These are phyloP conservation scores for Sebastes baramenuke DNA, from an alignment of 2,797 vertebrate genomes.

Conservation along the genomic window DNA sequence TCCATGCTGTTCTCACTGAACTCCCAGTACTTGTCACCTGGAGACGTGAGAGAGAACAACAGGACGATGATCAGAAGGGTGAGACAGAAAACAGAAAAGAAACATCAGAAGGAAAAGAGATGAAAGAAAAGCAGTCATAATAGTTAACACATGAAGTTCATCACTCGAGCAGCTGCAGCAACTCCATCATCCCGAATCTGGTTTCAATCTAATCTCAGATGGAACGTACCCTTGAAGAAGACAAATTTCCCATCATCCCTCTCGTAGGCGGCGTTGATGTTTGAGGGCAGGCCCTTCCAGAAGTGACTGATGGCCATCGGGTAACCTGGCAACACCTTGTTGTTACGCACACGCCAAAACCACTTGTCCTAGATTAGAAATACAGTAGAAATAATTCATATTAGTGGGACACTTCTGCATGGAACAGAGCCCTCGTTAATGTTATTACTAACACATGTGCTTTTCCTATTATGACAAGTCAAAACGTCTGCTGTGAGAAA, in stretches of 20 bases:
- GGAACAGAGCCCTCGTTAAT: background rate
- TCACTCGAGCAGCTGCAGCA: background rate
- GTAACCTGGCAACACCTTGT: constrained; percentile 88
- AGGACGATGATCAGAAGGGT: background rate
- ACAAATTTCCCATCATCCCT: constrained; percentile 91
- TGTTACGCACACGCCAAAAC: constrained; percentile 92
- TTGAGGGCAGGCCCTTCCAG: constrained; percentile 89
- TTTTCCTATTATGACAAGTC: background rate
- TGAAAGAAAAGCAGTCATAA: background rate
- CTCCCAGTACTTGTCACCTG: constrained; percentile 92
- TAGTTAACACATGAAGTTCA: background rate
- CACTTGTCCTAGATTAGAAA: constrained; percentile 85
- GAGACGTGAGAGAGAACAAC: background rate
- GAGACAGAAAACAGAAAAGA: background rate
- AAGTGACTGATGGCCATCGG: constrained; percentile 91
- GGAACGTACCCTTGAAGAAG: constrained; percentile 90
- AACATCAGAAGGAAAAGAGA: background rate
- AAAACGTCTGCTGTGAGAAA: background rate
- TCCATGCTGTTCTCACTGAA: constrained; percentile 90
- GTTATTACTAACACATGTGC: background rate
- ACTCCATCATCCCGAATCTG: background rate
- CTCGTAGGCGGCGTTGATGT: constrained; percentile 91
- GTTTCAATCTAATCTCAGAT: background rate
- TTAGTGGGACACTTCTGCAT: background rate
- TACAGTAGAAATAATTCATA: background rate